These are phyloP conservation scores for Leptodactylus fallax DNA, from an alignment of 2,797 vertebrate species.

Conservation along the genomic window DNA sequence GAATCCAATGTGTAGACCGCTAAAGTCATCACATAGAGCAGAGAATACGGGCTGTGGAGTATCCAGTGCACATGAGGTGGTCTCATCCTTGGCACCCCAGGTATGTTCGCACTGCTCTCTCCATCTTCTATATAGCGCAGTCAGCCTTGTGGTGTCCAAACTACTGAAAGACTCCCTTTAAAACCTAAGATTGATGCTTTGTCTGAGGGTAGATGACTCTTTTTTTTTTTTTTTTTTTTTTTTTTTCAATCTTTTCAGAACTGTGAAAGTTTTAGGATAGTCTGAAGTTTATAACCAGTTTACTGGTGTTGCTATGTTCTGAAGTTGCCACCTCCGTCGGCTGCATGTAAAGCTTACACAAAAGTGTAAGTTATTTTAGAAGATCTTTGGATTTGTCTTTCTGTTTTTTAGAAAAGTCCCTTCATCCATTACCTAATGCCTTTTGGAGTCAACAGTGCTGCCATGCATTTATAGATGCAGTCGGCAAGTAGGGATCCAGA, in stretches of 20 bases:
- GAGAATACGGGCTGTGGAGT: too few relatives aligned
- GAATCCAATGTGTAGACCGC: too few relatives aligned
- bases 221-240: too few relatives aligned
- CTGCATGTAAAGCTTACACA: constrained; percentile 34
- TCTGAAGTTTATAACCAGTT: neutral
- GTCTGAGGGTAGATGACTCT: constrained; percentile 2
- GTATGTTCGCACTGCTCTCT: too few relatives aligned
- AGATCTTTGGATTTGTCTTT: neutral
- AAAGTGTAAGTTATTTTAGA: constrained; percentile 42
- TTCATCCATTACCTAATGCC: constrained; percentile 46
- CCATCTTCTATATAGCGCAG: too few relatives aligned
- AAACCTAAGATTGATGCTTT: neutral
- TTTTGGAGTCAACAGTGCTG: constrained; percentile 42
- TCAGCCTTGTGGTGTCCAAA: too few relatives aligned
- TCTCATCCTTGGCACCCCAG: too few relatives aligned
- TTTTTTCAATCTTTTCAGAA: constrained; percentile 16
- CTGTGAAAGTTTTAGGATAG: constrained; percentile 35
- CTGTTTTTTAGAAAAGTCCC: constrained; percentile 4
- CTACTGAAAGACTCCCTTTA: neutral
- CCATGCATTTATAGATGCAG: constrained; percentile 26
- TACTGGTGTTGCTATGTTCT: constrained; percentile 15
- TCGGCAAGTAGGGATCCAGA: neutral
- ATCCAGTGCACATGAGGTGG: too few relatives aligned
- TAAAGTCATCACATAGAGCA: too few relatives aligned
- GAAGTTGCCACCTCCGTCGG: neutral